phyloP scores from a whole-genome alignment of 2,888 invertebrate genomes.

The Chloroclystis v-ata region DNA sequence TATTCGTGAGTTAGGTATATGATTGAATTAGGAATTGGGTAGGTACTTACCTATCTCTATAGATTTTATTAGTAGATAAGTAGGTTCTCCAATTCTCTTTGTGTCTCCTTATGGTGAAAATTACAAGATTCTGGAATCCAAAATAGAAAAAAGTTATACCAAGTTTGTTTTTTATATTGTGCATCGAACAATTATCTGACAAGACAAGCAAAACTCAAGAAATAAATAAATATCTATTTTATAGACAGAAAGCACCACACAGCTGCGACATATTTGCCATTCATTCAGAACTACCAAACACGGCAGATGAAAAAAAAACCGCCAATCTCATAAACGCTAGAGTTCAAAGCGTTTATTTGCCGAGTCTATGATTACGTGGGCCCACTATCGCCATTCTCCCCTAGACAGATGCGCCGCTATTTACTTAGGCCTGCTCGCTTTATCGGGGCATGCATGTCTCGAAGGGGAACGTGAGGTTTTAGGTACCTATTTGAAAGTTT shows the following conservation, averaged over 20 bases:
- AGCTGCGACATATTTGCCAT: constrained; percentile 1
- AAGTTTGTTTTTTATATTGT: too few relatives aligned
- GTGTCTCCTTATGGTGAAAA: too few relatives aligned
- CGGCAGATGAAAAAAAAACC: constrained; percentile 3
- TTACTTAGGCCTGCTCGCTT: constrained; percentile 67
- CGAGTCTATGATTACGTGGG: constrained; percentile 41
- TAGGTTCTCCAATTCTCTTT: too few relatives aligned
- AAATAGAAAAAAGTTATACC: too few relatives aligned
- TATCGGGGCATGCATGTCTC: constrained; percentile 59
- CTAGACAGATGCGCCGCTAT: constrained; percentile 67
- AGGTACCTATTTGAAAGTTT: constrained; percentile 6
- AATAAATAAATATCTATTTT: not conserved
- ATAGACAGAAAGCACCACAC: not conserved
- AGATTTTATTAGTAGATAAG: too few relatives aligned
- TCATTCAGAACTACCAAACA: constrained; percentile 3
- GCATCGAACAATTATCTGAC: too few relatives aligned
- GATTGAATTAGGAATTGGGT: too few relatives aligned
- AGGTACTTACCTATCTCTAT: too few relatives aligned
- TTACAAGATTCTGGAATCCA: too few relatives aligned
- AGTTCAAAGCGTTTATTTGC: constrained; percentile 34
- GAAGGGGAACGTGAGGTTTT: constrained; percentile 29
- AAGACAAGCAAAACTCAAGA: too few relatives aligned
- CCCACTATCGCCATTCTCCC: constrained; percentile 27
- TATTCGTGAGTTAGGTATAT: too few relatives aligned
- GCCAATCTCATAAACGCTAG: constrained; percentile 16